Evolutionary conservation across 2,888 invertebrate genomes (phyloP).

Genomic region (Chorisops tibialis): DNA sequence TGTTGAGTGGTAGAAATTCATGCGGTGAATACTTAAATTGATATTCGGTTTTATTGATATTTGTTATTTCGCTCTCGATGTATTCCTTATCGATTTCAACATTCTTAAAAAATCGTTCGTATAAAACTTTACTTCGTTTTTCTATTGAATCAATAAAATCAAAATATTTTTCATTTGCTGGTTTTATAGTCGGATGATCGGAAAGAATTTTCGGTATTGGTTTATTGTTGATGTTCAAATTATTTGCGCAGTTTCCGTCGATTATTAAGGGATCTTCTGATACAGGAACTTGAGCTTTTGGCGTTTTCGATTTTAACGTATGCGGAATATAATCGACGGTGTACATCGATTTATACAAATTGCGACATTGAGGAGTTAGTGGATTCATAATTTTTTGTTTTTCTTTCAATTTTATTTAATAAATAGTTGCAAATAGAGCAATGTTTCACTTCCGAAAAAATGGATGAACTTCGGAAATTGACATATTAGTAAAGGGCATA

Average conservation of each 20-base stretch:
- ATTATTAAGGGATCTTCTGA: slow-evolving; percentile 24
- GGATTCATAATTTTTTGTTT: slow-evolving; percentile 25
- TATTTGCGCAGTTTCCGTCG: slow-evolving; percentile 21
- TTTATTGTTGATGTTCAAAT: slow-evolving; percentile 24
- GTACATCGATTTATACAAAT: slow-evolving; percentile 20
- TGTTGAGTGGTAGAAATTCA: slow-evolving; percentile 37
- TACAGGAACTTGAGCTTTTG: not conserved
- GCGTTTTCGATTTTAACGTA: not conserved
- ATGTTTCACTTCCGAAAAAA: too few species aligned
- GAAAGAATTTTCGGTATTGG: not conserved
- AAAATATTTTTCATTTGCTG: slow-evolving; percentile 22
- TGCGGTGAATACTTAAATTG: slow-evolving; percentile 37
- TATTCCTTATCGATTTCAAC: slow-evolving; percentile 31
- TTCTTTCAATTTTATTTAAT: not conserved
- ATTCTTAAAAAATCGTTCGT: slow-evolving; percentile 34
- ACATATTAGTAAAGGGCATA: too few species aligned
- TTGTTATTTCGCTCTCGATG: slow-evolving; percentile 31
- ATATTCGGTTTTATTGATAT: slow-evolving; percentile 36
- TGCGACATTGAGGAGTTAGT: slow-evolving; percentile 11
- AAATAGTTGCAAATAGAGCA: not conserved
- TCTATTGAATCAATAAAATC: slow-evolving; percentile 26
- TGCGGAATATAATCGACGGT: not conserved
- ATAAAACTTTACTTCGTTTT: slow-evolving; percentile 33
- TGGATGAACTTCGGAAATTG: too few species aligned
- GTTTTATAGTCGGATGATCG: slow-evolving; percentile 16